These are phyloP conservation scores for Premnoplex brunnescens DNA, from an alignment of 2,797 vertebrate species.

Conservation along the genomic window DNA sequence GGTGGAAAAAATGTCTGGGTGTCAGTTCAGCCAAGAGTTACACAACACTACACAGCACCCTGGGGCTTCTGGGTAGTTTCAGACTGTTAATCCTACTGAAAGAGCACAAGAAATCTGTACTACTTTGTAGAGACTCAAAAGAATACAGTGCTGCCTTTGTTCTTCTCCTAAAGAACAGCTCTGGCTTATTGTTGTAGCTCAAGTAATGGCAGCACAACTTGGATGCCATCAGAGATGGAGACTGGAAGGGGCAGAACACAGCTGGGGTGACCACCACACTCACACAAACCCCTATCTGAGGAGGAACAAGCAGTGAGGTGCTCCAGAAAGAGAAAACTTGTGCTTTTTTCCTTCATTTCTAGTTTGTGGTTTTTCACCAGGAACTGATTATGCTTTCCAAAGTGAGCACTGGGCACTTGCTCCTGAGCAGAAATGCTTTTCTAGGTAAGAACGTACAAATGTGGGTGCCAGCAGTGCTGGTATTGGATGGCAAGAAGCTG, in stretches of 20 bases:
- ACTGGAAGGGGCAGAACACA: not conserved
- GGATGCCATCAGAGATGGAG: not conserved
- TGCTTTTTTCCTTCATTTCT: not conserved
- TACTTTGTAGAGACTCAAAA: not conserved
- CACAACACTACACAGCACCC: not conserved
- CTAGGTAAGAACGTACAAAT: rapidly evolving
- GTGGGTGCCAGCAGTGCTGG: not conserved
- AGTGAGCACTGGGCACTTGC: not conserved
- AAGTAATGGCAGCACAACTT: not conserved
- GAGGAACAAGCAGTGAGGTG: rapidly evolving
- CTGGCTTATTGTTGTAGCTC: not conserved
- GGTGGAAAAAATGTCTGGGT: not conserved
- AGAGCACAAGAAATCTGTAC: not conserved
- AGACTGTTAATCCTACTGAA: not conserved
- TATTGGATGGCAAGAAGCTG: not conserved
- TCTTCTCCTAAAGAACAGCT: not conserved
- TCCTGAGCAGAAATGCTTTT: not conserved
- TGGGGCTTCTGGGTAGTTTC: not conserved
- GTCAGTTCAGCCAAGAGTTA: not conserved
- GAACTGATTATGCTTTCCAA: not conserved
- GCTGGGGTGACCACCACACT: not conserved
- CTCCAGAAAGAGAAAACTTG: not conserved
- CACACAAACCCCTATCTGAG: not conserved
- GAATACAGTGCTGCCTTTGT: not conserved
- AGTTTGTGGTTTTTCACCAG: not conserved